Evolutionary conservation across 2,113 vertebrate species (phyloP).

Genomic region (Anolis sagrei): DNA sequence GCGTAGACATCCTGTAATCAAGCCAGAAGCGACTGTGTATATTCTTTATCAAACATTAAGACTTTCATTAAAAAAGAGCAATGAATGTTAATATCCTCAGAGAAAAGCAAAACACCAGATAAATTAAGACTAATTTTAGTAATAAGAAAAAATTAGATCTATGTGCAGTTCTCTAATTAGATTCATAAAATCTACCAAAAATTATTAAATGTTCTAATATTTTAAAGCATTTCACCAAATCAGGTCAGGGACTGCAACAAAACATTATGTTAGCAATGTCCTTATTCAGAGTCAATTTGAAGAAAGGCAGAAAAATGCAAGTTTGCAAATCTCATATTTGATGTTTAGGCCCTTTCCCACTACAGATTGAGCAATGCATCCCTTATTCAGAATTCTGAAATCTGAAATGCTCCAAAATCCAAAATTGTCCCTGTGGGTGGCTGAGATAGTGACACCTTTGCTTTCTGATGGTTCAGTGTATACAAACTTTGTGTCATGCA

Average conservation of each 20-base stretch:
- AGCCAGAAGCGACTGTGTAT: too few species aligned
- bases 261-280: not conserved
- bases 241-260: constrained; percentile 48
- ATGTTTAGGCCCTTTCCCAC: too few species aligned
- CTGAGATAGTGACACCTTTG: too few species aligned
- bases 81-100: not conserved
- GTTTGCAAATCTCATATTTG: constrained; percentile 33
- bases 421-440: too few species aligned
- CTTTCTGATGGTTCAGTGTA: too few species aligned
- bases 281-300: constrained; percentile 40
- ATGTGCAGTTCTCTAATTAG: constrained; percentile 42
- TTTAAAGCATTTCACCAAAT: constrained; percentile 54
- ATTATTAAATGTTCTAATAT: constrained; percentile 49
- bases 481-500: too few species aligned
- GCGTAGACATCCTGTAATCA: too few species aligned
- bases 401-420: too few species aligned
- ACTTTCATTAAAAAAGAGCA: constrained; percentile 1
- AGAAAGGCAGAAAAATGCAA: constrained; percentile 47
- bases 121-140: constrained; percentile 38
- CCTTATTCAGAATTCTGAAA: too few species aligned
- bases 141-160: constrained; percentile 39
- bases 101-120: constrained; percentile 24
- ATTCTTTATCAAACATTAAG: constrained; percentile 18
- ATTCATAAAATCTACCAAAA: constrained; percentile 44
- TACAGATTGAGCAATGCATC: too few species aligned